Percentiles rank a stretch among this genome's conserved stretches.
phyloP scores from a whole-genome alignment of 2,888 invertebrate genomes.

The Agrochola macilenta region DNA sequence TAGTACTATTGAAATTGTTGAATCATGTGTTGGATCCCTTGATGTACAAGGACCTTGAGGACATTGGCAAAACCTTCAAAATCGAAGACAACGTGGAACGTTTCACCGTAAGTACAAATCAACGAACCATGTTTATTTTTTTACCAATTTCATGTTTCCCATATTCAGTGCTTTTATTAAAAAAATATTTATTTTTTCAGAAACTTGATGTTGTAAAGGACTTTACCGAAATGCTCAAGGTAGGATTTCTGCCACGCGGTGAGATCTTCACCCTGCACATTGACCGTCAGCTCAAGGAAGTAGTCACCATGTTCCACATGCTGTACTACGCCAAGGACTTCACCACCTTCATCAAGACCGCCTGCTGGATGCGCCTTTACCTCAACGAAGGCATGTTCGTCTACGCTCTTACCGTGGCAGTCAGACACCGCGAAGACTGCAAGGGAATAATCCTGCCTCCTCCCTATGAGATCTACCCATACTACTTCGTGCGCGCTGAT shows the following conservation, averaged over 20 bases:
- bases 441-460: slow-evolving; percentile 89
- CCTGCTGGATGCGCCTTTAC: slow-evolving; percentile 88
- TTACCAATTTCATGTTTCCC: background rate
- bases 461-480: slow-evolving; percentile 91
- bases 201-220: slow-evolving; percentile 90
- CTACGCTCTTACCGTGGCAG: slow-evolving; percentile 89
- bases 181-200: slow-evolving; percentile 75
- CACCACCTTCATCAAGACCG: slow-evolving; percentile 86
- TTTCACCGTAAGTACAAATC: slow-evolving; percentile 22
- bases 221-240: slow-evolving; percentile 88
- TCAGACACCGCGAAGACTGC: slow-evolving; percentile 88
- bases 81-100: slow-evolving; percentile 83
- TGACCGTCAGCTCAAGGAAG: slow-evolving; percentile 88
- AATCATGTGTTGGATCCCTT: slow-evolving; percentile 88
- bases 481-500: slow-evolving; percentile 92
- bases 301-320: slow-evolving; percentile 88
- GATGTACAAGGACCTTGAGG: slow-evolving; percentile 86
- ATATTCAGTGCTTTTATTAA: background rate
- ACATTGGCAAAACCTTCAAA: slow-evolving; percentile 83
- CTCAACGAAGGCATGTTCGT: slow-evolving; percentile 91
- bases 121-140: background rate
- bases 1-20: slow-evolving; percentile 87
- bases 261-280: slow-evolving; percentile 88
- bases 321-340: slow-evolving; percentile 90
- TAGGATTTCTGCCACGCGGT: slow-evolving; percentile 90